Conservation (phyloP, 2,113 vertebrate species). For the Philantomba maxwellii region DNA sequence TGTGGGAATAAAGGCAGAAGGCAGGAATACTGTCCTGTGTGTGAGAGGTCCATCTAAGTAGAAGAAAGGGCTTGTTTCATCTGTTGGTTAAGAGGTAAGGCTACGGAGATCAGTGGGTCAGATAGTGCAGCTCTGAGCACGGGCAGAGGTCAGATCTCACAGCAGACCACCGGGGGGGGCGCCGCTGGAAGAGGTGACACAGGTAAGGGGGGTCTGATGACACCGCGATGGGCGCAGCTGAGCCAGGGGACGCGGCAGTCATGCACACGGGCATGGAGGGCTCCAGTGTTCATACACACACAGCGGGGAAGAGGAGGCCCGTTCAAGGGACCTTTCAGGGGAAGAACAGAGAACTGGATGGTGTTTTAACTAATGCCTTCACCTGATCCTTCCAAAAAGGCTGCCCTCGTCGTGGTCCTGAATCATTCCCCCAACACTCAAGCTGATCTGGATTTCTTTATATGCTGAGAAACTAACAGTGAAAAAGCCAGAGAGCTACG, state of each 20-base stretch:
- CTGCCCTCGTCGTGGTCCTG: background rate
- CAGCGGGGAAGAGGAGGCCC: background rate
- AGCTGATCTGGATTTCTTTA: background rate
- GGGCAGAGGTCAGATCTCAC: background rate
- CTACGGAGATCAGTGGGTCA: background rate
- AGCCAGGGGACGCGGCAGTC: too few relatives aligned
- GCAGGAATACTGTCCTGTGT: background rate
- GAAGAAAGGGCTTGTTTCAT: background rate
- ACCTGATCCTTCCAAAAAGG: background rate
- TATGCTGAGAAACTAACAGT: background rate
- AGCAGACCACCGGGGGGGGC: background rate
- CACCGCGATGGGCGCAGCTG: background rate
- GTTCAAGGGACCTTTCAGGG: background rate
- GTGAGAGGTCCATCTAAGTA: background rate
- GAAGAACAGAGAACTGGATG: background rate
- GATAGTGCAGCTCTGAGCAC: background rate
- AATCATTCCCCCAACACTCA: background rate
- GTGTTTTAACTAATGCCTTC: background rate
- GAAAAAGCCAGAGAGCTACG: background rate
- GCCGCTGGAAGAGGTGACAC: accelerated
- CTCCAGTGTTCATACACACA: accelerated
- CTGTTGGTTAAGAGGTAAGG: background rate
- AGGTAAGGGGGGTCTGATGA: background rate
- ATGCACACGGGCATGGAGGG: accelerated
- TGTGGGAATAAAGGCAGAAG: background rate